Conservation (phyloP, 1,140 invertebrate species). For the Cherax quadricarinatus region DNA sequence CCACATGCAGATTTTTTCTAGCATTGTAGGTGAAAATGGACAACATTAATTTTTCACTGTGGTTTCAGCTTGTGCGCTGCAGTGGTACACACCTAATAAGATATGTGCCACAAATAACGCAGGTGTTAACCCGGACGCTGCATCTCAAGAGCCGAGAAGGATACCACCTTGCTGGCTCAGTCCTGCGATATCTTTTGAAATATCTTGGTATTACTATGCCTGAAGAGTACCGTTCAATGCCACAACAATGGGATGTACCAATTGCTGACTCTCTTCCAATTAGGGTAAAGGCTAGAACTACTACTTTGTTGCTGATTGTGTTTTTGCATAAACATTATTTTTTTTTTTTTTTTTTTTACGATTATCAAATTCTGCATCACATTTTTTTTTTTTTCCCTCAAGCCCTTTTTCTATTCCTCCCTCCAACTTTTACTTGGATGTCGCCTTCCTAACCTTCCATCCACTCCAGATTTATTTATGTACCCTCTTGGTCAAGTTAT, state of each 20-base stretch:
- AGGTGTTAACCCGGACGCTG: constrained; percentile 82
- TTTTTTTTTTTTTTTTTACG: too few relatives aligned
- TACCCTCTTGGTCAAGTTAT: too few relatives aligned
- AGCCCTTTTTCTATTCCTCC: too few relatives aligned
- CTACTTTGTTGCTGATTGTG: not conserved
- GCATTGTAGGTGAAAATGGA: too few relatives aligned
- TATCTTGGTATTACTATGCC: constrained; percentile 82
- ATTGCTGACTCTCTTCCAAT: constrained; percentile 86
- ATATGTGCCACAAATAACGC: constrained; percentile 81
- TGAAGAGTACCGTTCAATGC: constrained; percentile 82
- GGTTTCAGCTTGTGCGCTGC: constrained; percentile 79
- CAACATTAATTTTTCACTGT: too few relatives aligned
- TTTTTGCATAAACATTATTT: not conserved
- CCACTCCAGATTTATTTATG: too few relatives aligned
- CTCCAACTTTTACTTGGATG: too few relatives aligned
- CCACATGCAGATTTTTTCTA: too few relatives aligned
- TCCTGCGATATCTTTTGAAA: constrained; percentile 79
- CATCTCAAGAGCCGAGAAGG: constrained; percentile 82
- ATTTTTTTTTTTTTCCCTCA: too few relatives aligned
- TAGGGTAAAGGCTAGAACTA: constrained; percentile 76
- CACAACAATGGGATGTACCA: constrained; percentile 81
- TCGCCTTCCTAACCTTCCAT: too few relatives aligned
- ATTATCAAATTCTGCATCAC: too few relatives aligned
- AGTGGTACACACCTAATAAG: constrained; percentile 81
- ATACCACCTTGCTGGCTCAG: constrained; percentile 79